Evolutionary conservation across 2,797 vertebrate species (phyloP).

Genomic region (Gobio occitaniae): DNA sequence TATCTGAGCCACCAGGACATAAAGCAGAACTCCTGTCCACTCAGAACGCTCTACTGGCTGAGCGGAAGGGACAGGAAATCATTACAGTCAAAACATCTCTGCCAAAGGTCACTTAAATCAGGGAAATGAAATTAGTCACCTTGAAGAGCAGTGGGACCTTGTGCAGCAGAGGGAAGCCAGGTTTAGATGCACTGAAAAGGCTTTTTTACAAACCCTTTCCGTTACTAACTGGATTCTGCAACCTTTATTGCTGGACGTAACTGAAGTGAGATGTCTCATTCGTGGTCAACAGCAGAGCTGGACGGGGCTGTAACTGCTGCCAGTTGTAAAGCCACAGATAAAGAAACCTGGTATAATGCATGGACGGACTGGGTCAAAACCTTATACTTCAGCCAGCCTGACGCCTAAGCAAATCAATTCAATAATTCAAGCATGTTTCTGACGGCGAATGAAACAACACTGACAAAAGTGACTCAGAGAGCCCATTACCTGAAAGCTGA

Average conservation of each 20-base stretch:
- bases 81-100: conserved; percentile 89
- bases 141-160: conserved; percentile 79
- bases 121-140: conserved; percentile 92
- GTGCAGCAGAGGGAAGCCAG: conserved; percentile 51
- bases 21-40: conserved; percentile 74
- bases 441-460: conserved; percentile 40
- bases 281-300: background rate
- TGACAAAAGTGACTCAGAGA: conserved; percentile 49
- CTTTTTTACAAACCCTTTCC: background rate
- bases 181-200: conserved; percentile 35
- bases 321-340: conserved; percentile 20
- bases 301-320: background rate
- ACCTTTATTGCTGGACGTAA: background rate
- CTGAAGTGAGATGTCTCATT: conserved; percentile 23
- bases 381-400: conserved; percentile 12
- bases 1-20: conserved; percentile 71
- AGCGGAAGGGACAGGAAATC: conserved; percentile 94
- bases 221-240: conserved; percentile 8
- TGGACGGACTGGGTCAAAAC: conserved; percentile 9
- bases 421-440: conserved; percentile 53
- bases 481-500: conserved; percentile 41
- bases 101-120: conserved; percentile 92
- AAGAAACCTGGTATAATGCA: conserved; percentile 28
- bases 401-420: conserved; percentile 43
- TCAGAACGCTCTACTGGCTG: conserved; percentile 77